Base-by-base conservation (phyloP, 2,888 invertebrate species). In the Drosophila siamana region DNA sequence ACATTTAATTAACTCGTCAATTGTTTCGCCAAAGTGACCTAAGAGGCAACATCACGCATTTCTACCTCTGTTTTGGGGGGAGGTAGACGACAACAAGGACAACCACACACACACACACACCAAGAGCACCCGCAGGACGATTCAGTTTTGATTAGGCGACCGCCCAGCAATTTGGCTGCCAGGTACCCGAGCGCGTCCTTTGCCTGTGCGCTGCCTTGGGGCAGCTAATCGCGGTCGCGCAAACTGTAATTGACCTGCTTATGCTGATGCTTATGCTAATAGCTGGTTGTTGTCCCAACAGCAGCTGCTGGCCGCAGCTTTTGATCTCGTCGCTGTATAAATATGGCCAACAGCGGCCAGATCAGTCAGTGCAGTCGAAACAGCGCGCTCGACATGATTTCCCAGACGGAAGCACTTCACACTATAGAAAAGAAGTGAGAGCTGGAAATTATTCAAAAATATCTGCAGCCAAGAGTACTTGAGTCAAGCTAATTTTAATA, bases 1-100 rank as follows among this genome's bases (percentile, higher is more conserved):
- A 75, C 76, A 77, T 85, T 85, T 86, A 85, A 85, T 85, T 87
- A 87, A 83, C 64, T 69, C 51, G 78, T 78, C 85, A 87, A 85
- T 85, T 85, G 87, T 85, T 67, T 5, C 70, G 67, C 66, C 66
- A 63, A 64, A 63, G 47, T 61, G 33, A 30, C 30, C 30, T 30
- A 30, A 30, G 24, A 24, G 24, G 24, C 1, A 24, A 56, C 48
- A 30, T 11, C 11, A 36, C n/a, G n/a, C 9, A 41, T 28, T 11
- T 38, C 40, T 48, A 43, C 30, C 24, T 3, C 15, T 8, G n/a
- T n/a, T 33, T 46, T 46, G 51, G 30, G 51, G 30, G 47, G 59
- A 57, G 44, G n/a, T n/a, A 11, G 5, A n/a, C 33, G n/a, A 33
- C n/a, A 33, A 33, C 33, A 33, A 11, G 33, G 9, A 28, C 28